Evolutionary conservation across 2,113 vertebrate species (phyloP).

Genomic region (Psettodes erumei): DNA sequence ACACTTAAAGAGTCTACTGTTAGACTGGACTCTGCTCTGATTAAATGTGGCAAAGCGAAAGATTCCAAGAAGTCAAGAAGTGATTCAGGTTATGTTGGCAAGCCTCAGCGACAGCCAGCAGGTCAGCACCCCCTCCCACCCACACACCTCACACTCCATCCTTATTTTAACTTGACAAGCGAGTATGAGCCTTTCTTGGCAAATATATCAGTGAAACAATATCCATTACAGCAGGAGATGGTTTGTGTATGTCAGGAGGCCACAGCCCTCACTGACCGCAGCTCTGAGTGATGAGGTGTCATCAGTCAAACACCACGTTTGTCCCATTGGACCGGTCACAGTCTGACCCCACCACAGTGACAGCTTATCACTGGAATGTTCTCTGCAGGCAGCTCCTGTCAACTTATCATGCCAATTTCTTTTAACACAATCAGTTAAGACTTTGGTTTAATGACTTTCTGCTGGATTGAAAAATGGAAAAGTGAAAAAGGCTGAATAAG

Average conservation of each 20-base stretch:
- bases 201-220: slow-evolving; percentile 44
- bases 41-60: slow-evolving; percentile 70
- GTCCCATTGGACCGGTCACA: not conserved
- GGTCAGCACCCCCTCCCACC: slow-evolving; percentile 5
- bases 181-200: slow-evolving; percentile 10
- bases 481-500: too few relatives aligned
- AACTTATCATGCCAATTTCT: not conserved
- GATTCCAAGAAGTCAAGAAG: slow-evolving; percentile 68
- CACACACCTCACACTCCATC: too few relatives aligned
- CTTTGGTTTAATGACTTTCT: not conserved
- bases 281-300: slow-evolving; percentile 9
- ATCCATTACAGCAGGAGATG: slow-evolving; percentile 35
- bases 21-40: slow-evolving; percentile 50
- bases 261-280: not conserved
- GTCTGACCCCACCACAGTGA: slow-evolving; percentile 8
- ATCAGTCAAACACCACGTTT: slow-evolving; percentile 16
- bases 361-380: not conserved
- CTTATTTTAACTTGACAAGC: too few relatives aligned
- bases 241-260: slow-evolving; percentile 13
- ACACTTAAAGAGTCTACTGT: too few relatives aligned
- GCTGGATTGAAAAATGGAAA: not conserved
- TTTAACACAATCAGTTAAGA: not conserved
- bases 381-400: not conserved
- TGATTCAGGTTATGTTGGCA: slow-evolving; percentile 71
- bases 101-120: slow-evolving; percentile 33